Evolutionary conservation across 2,888 invertebrate species (phyloP), one percentile per base, ranked within the genome.

Genomic region (Orchestes rusci): DNA sequence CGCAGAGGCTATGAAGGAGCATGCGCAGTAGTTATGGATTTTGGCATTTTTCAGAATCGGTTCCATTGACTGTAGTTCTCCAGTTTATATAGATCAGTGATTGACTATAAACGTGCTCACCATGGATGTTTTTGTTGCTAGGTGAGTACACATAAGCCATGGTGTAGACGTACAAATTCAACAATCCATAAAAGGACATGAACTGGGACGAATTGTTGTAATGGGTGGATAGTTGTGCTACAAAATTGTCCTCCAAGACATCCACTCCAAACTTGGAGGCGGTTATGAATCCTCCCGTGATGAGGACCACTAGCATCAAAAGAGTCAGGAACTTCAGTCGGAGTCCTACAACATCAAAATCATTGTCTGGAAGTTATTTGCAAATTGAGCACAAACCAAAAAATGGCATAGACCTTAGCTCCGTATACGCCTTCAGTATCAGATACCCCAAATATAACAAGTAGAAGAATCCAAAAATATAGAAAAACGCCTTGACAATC

Each of bases 111-210:
- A 23, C 10, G 66, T 23, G 23, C 75, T 76, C 71, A 92, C 92
- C 91, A 66, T 89, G 88, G 36, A 85, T 72, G 52, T 87, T 82
- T 44, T 55, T 83, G 46, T 77, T 77, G 17, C 84, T 82, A 0
- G 95, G 94, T 1, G 94, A 86, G 68, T 94, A 96, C 35, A 96
- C 84, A 68, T 92, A 95, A 12, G 93, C 90, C 83, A 95, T 84
- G 4, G 88, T 84, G 68, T 88, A 94, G 53, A 95, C 69, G 67
- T 95, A 94, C 67, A 94, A 89, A 72, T 96, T 96, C 41, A 94
- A 75, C 32, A 95, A 74, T 17, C 93, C 92, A 66, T 95, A 95
- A 55, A 93, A 84, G 3, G 92, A 86, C 85, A 96, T 92, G 70
- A 96, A 96, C 54, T 95, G 91, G 4, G 90, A 91, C 0, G 93